A percentile compares a stretch with the other conserved stretches of the same genome.
Evolutionary conservation across 2,797 vertebrate species (phyloP).

Genomic region (Zenarchopterus dispar): DNA sequence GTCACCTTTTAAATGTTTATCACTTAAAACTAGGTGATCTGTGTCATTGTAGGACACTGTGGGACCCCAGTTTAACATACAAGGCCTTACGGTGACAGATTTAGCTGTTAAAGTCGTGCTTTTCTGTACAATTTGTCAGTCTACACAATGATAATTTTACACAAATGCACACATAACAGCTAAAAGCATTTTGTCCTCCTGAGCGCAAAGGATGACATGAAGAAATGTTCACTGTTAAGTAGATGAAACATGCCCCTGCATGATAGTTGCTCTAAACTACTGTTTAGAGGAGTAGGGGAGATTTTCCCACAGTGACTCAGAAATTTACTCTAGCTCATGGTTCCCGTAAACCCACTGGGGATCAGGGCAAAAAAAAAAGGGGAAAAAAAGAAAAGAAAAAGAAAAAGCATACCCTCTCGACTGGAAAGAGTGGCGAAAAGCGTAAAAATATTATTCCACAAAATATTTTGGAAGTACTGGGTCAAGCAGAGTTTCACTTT

Average conservation of each 20-base stretch:
- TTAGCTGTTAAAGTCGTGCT: no score
- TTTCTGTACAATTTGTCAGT: no score
- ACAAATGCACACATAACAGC: no score
- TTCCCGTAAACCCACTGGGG: slow-evolving; percentile 60
- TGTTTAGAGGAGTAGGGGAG: slow-evolving; percentile 56
- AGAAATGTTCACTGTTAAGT: background rate
- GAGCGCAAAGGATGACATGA: no score
- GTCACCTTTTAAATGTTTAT: no score
- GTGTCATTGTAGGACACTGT: no score
- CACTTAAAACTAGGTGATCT: no score
- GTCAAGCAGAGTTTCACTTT: slow-evolving; percentile 21
- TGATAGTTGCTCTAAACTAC: slow-evolving; percentile 41
- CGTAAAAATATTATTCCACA: slow-evolving; percentile 52
- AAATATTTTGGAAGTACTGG: slow-evolving; percentile 50
- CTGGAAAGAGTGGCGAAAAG: slow-evolving; percentile 32
- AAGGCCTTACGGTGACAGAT: no score
- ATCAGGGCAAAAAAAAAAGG: background rate
- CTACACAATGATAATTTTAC: no score
- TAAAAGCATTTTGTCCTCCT: no score
- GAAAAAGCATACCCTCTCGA: background rate
- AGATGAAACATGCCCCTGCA: slow-evolving; percentile 19
- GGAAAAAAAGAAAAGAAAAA: background rate
- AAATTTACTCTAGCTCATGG: slow-evolving; percentile 56
- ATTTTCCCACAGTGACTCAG: slow-evolving; percentile 71
- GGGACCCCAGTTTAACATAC: no score